phyloP scores from a whole-genome alignment of 2,888 invertebrate genomes.

The Caenorhabditis macrosperma region DNA sequence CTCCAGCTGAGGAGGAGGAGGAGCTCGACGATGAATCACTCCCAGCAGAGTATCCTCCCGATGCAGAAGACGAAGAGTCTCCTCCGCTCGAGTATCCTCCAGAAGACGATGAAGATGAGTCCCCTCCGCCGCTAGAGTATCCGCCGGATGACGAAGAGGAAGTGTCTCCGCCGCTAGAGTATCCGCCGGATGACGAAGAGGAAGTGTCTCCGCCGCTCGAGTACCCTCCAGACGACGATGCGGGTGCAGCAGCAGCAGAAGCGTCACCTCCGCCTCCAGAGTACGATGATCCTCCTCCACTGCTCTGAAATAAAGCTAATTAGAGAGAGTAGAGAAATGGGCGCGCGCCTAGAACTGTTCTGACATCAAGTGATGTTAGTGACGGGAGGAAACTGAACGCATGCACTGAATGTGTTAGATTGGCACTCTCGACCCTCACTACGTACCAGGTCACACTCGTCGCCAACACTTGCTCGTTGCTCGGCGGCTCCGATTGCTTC shows the following conservation, averaged over 20 bases:
- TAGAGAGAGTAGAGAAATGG: background rate
- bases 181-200: constrained; percentile 24
- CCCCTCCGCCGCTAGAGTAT: constrained; percentile 26
- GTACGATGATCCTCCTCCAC: constrained; percentile 8
- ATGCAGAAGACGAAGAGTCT: constrained; percentile 13
- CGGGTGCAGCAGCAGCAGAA: background rate
- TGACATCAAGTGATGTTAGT: background rate
- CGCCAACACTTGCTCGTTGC: background rate
- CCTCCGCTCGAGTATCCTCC: constrained; percentile 27
- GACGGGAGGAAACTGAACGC: constrained; percentile 2
- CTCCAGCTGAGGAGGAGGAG: constrained; percentile 28
- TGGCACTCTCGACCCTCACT: background rate
- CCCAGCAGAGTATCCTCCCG: constrained; percentile 44
- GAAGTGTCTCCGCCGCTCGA: constrained; percentile 30
- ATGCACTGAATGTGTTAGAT: background rate
- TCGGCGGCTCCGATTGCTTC: background rate
- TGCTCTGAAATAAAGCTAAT: constrained; percentile 11
- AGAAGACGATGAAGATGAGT: constrained; percentile 3
- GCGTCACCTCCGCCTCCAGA: constrained; percentile 8
- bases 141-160: constrained; percentile 7
- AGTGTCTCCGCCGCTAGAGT: constrained; percentile 8
- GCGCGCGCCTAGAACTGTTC: constrained; percentile 29
- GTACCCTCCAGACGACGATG: constrained; percentile 11
- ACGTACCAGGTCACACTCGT: background rate
- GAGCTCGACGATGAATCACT: constrained; percentile 38